Percentiles rank a stretch among this genome's conserved stretches.
These are phyloP conservation scores for Capreolus pygargus DNA, from an alignment of 2,113 vertebrate genomes.

Conservation along the genomic window DNA sequence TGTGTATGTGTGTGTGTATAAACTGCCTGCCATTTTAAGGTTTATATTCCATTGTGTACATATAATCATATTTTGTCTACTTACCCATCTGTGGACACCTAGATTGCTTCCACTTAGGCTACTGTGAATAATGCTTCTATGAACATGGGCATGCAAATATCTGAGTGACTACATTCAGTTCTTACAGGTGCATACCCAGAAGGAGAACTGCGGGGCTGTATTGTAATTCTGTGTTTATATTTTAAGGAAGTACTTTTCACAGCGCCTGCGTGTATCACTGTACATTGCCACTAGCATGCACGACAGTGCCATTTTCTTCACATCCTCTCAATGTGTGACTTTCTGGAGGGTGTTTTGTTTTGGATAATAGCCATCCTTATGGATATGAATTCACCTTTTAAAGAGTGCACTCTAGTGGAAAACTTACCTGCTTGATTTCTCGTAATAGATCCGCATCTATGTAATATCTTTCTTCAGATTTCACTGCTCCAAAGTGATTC, in stretches of 20 bases:
- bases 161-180: not conserved
- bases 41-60: not conserved
- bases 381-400: not conserved
- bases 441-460: conserved; percentile 93
- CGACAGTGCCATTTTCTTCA: not conserved
- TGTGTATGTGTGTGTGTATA: not conserved
- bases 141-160: not conserved
- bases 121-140: not conserved
- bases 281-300: not conserved
- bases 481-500: conserved; percentile 95
- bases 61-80: not conserved
- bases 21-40: not conserved
- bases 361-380: not conserved
- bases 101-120: not conserved
- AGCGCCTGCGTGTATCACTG: not conserved
- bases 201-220: not conserved
- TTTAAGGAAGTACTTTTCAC: not conserved
- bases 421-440: conserved; percentile 94
- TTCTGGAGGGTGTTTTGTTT: not conserved
- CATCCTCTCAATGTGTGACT: not conserved
- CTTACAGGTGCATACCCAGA: not conserved
- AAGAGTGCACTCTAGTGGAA: not conserved
- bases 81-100: not conserved
- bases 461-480: conserved; percentile 94
- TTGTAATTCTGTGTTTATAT: not conserved